These are phyloP conservation scores for Neotoma lepida DNA, from an alignment of 2,113 vertebrate species.

Conservation along the genomic window DNA sequence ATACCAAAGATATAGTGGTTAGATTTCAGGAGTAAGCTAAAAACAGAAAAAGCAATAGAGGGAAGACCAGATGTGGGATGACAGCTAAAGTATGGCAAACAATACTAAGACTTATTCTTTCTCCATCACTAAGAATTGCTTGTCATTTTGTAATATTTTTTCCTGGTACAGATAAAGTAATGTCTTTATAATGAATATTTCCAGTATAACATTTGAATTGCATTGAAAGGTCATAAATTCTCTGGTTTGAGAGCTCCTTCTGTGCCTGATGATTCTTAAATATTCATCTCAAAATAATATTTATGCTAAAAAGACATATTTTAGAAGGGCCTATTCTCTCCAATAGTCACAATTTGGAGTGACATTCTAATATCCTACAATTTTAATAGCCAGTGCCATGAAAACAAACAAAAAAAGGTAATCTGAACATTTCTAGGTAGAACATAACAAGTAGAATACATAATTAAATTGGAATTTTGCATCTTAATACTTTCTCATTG, in stretches of 20 bases:
- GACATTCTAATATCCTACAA: background rate
- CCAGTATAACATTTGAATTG: background rate
- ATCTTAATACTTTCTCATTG: background rate
- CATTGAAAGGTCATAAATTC: background rate
- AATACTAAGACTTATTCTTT: background rate
- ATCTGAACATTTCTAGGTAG: conserved; percentile 14
- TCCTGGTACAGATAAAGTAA: background rate
- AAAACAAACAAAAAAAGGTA: background rate
- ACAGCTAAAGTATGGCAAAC: background rate
- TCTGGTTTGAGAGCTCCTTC: background rate
- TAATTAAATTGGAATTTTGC: background rate
- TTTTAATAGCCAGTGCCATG: background rate
- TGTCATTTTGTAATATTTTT: background rate
- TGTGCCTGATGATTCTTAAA: background rate
- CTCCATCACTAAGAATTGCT: background rate
- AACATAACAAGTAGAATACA: background rate
- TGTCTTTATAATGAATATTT: background rate
- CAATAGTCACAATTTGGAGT: background rate
- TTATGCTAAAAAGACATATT: background rate
- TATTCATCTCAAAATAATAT: background rate
- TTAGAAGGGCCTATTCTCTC: background rate
- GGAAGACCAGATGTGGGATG: background rate
- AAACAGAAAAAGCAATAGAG: background rate
- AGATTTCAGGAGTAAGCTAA: background rate
- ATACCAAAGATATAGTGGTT: background rate